These are phyloP conservation scores for Pongo pygmaeus DNA, from an alignment of 2,113 vertebrate species.

Conservation along the genomic window DNA sequence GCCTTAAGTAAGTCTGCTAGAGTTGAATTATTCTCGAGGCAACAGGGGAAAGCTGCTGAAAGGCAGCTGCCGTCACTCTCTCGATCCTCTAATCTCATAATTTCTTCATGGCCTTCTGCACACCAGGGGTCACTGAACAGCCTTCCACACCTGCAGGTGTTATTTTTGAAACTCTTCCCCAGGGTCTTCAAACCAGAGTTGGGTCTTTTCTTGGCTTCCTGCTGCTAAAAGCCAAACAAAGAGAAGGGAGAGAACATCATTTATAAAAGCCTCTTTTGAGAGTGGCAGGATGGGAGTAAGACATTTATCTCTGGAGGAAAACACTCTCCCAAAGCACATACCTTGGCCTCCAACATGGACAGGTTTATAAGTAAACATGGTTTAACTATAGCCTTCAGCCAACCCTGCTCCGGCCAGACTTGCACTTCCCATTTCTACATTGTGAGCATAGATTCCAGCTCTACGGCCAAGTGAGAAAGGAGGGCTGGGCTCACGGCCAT, in stretches of 20 bases:
- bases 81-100: slow-evolving; percentile 1
- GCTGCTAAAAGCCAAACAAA: slow-evolving; percentile 70
- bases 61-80: slow-evolving; percentile 59
- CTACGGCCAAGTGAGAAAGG: not conserved
- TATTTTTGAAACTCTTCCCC: slow-evolving; percentile 52
- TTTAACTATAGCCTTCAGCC: slow-evolving; percentile 58
- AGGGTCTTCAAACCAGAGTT: slow-evolving; percentile 26
- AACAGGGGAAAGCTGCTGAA: slow-evolving; percentile 48
- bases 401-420: slow-evolving; percentile 7
- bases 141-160: slow-evolving; percentile 50
- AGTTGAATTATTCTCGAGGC: slow-evolving; percentile 47
- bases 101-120: slow-evolving; percentile 54
- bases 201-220: slow-evolving; percentile 58
- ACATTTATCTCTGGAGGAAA: slow-evolving; percentile 42
- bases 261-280: slow-evolving; percentile 59
- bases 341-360: slow-evolving; percentile 37
- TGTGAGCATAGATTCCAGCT: not conserved
- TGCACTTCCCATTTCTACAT: not conserved
- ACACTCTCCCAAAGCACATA: slow-evolving; percentile 41
- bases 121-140: slow-evolving; percentile 34
- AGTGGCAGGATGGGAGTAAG: slow-evolving; percentile 30
- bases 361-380: slow-evolving; percentile 56
- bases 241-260: slow-evolving; percentile 23
- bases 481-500: not conserved
- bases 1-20: not conserved